Conservation (phyloP, 1,140 invertebrate genomes). For the Oscheius sp. region DNA sequence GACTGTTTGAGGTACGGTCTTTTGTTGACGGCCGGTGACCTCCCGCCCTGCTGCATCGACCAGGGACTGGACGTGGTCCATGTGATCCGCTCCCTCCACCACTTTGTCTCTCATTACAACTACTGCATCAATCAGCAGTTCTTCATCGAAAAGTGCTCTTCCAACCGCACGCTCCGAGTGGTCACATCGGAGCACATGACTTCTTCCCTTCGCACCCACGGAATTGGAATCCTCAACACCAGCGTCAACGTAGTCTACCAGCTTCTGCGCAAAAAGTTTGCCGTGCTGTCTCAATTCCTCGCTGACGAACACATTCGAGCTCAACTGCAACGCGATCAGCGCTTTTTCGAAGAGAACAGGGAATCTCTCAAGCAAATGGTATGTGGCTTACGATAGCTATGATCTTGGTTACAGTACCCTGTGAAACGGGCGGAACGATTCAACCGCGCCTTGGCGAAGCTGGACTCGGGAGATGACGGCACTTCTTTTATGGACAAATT, state of each 20-base stretch:
- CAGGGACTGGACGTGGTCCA: conserved; percentile 92
- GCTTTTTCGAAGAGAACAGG: conserved; percentile 70
- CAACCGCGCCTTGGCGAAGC: conserved; percentile 82
- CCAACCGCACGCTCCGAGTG: conserved; percentile 83
- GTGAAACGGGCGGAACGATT: conserved; percentile 92
- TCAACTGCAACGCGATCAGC: conserved; percentile 80
- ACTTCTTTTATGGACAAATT: conserved; percentile 84
- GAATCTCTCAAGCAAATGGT: conserved; percentile 63
- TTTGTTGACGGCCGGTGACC: conserved; percentile 78
- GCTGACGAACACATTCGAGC: conserved; percentile 98
- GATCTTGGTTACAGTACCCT: conserved; percentile 64
- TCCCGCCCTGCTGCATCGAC: conserved; percentile 92
- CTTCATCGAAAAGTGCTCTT: conserved; percentile 74
- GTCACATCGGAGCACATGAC: conserved; percentile 92
- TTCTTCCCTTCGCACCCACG: conserved; percentile 95
- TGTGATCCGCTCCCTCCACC: conserved; percentile 93
- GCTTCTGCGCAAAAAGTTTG: conserved; percentile 88
- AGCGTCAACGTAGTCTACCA: conserved; percentile 71
- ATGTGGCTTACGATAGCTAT: conserved; percentile 8
- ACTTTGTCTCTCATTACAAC: conserved; percentile 87
- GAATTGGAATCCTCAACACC: conserved; percentile 94
- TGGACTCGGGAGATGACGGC: conserved; percentile 80
- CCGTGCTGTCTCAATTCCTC: conserved; percentile 92
- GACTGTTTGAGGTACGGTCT: conserved; percentile 77
- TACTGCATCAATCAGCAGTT: conserved; percentile 86